Evolutionary conservation across 2,797 vertebrate genomes (phyloP).

Genomic region (Uromys caudimaculatus): DNA sequence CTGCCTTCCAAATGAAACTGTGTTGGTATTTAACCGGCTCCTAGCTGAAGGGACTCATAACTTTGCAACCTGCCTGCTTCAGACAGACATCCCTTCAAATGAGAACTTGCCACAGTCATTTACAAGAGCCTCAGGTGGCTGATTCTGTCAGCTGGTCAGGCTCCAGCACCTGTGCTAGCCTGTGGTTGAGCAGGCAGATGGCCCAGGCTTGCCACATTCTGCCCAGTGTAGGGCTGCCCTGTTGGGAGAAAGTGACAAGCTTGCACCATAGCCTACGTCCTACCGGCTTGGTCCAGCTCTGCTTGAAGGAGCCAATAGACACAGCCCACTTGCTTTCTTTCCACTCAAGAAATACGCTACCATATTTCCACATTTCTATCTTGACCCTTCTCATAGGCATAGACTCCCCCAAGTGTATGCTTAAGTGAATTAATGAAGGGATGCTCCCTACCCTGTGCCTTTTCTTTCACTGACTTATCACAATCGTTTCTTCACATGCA

Average conservation of each 20-base stretch:
- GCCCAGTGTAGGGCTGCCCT: background rate
- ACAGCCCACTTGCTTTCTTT: background rate
- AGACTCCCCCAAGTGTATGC: background rate
- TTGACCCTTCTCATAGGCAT: constrained; percentile 6
- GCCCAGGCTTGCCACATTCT: too few relatives aligned
- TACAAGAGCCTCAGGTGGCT: background rate
- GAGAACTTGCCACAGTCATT: background rate
- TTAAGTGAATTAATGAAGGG: constrained; percentile 22
- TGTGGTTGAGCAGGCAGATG: fast-evolving
- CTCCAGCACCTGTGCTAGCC: background rate
- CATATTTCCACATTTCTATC: background rate
- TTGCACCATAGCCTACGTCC: background rate
- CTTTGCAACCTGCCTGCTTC: background rate
- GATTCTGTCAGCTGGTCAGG: background rate
- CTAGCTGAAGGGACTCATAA: background rate
- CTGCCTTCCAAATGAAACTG: background rate
- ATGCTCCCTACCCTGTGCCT: background rate
- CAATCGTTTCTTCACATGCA: background rate
- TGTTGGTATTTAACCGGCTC: background rate
- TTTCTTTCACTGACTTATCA: background rate
- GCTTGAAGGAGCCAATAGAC: background rate
- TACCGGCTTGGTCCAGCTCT: background rate
- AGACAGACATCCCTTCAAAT: background rate
- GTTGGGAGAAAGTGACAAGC: fast-evolving
- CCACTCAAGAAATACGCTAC: background rate